A percentile compares a stretch with the other conserved stretches of the same genome.
phyloP scores from a whole-genome alignment of 2,113 vertebrate species.

The Mus spicilegus region DNA sequence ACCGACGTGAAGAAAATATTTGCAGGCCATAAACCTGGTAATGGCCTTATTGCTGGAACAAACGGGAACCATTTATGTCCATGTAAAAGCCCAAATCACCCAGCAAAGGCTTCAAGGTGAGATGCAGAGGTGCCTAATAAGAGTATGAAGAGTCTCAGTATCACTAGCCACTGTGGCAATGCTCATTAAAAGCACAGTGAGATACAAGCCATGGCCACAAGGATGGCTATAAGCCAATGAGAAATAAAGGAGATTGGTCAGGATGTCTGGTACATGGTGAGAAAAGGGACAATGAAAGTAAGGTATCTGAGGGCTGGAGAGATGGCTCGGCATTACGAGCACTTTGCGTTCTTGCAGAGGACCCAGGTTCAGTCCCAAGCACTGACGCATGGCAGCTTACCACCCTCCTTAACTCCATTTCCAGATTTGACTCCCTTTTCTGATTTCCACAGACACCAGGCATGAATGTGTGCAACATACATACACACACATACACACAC shows the following conservation, averaged over 20 bases:
- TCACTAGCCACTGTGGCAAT: not conserved
- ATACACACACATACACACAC: not conserved
- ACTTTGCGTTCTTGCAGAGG: not conserved
- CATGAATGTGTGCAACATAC: not conserved
- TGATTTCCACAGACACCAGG: not conserved
- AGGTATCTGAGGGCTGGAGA: not conserved
- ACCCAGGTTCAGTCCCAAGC: not conserved
- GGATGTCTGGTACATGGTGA: not conserved
- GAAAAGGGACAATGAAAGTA: not conserved
- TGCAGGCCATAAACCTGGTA: not conserved
- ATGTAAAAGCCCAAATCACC: not conserved
- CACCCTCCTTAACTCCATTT: not conserved
- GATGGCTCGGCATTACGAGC: not conserved
- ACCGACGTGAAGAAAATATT: not conserved
- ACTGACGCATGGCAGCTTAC: not conserved
- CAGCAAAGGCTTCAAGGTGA: not conserved
- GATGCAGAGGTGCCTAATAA: not conserved
- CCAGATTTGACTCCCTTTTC: not conserved
- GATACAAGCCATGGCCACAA: not conserved
- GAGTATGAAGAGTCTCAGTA: not conserved
- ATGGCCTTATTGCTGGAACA: not conserved
- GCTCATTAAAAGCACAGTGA: not conserved
- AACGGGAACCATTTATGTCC: not conserved
- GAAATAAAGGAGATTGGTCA: not conserved
- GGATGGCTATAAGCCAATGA: not conserved